Base-by-base conservation (phyloP, 2,113 vertebrate species). In the Prionailurus bengalensis region DNA sequence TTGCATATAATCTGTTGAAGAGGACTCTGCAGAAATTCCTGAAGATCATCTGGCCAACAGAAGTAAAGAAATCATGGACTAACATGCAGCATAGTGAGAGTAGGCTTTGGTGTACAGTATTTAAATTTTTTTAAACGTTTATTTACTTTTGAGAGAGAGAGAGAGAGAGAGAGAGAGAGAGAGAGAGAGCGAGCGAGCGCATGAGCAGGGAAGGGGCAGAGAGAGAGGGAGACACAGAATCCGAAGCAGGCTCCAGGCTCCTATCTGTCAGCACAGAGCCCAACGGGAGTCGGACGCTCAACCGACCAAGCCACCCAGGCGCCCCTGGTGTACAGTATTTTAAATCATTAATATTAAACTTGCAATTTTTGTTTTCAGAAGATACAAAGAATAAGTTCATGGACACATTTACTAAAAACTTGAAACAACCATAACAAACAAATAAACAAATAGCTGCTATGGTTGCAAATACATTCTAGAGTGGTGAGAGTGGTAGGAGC, bases 1-100 rank as follows among this genome's bases (percentile, higher is more conserved):
- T 99, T 98, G 99, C 99, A 0, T 99, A 99, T 98, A 99, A 91
- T 27, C 98, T 99, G 81, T 98, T 99, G 95, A 99, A 99, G 97
- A 98, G 99, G 97, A 98, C 98, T 99, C 99, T 81, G 99, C 99
- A 1, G 99, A 99, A 61, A 99, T 99, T 97, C 98, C 99, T 90
- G 98, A 99, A 98, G 98, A 98, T 55, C 99, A 99, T 99, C 63
- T 99, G 66, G 98, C 98, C 81, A 98, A 89, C 71, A 99, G 99
- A 82, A 99, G 89, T 92, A 98, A 98, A 89, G 99, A 99, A 51
- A 92, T 98, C 71, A 42, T 99, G 96, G 99, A 99, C 97, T 99
- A 99, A 93, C 98, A 99, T n/a, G 95, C 31, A 21, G 96, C 92
- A 58, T 99, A 99, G 17, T 48, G 0, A 51, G 68, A 92, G 86